Base-by-base conservation (phyloP, 2,888 invertebrate species). In the Heliconius charithonia region DNA sequence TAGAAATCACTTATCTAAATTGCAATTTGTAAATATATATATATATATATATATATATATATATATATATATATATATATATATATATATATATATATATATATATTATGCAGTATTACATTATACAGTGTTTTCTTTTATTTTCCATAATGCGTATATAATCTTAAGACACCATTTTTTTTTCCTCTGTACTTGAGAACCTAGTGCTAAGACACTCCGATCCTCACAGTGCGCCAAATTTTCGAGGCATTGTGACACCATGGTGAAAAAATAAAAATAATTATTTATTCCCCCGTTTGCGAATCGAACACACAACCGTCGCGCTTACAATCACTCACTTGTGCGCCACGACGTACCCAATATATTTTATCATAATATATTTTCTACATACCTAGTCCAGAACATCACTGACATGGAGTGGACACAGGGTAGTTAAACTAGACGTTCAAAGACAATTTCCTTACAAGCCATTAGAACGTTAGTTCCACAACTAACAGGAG, bases 401-500 rank as follows among this genome's bases (percentile, higher is more conserved):
- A 67, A 67, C 56, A 32, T 7, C 51, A 51, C n/a, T 59, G 12
- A 37, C 37, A 37, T n/a, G 41, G 27, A 29, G 74, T 74, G 62
- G 69, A 69, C 69, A 4, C 62, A 45, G 45, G 51, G 45, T 70
- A 77, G 63, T 12, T 45, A 63, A 12, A 63, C 37, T 13, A 71
- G 41, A 77, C 67, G 78, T 78, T 74, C 79, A 41, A 75, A 76
- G 82, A 82, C 81, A 75, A 81, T 82, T 78, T 81, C 82, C 79
- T 81, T 78, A 76, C 81, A 73, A 79, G 75, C 82, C 79, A 82
- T 82, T 82, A 82, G 71, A 29, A 78, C 79, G 75, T 78, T 75
- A 81, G 76, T 78, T 80, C 74, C 75, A 78, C 79, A 81, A 82
- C 82, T 81, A 81, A 79, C 82, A 77, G 78, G 80, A 78, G 71